A percentile compares a stretch with the other conserved stretches of the same genome.
Evolutionary conservation across 1,140 invertebrate genomes (phyloP).

Genomic region (Aphaenogaster rudis): DNA sequence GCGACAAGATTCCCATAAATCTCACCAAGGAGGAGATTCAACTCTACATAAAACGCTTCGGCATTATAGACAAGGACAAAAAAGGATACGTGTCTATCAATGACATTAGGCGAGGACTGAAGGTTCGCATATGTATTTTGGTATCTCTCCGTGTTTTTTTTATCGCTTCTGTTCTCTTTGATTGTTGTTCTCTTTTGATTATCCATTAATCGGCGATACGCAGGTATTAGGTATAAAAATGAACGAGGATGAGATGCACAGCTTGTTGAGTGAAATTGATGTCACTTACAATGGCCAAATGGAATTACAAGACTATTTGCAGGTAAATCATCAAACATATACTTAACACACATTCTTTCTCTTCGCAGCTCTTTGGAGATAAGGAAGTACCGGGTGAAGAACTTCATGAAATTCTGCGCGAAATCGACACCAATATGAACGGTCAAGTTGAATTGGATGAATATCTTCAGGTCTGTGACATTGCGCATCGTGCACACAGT

Average conservation of each 20-base stretch:
- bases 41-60: conserved; percentile 97
- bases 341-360: conserved; percentile 79
- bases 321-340: conserved; percentile 87
- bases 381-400: conserved; percentile 96
- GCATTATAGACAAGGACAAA: conserved; percentile 97
- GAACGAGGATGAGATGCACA: conserved; percentile 89
- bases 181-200: conserved; percentile 58
- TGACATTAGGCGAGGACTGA: conserved; percentile 97
- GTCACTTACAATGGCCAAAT: conserved; percentile 90
- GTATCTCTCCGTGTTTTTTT: conserved; percentile 59
- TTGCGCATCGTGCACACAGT: conserved; percentile 51
- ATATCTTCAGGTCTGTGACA: conserved; percentile 96
- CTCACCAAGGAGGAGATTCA: conserved; percentile 98
- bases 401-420: conserved; percentile 98
- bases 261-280: conserved; percentile 90
- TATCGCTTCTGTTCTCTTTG: conserved; percentile 32
- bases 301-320: conserved; percentile 91
- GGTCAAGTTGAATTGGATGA: conserved; percentile 99
- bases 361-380: conserved; percentile 94
- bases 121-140: conserved; percentile 89
- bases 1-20: conserved; percentile 96
- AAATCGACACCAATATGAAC: conserved; percentile 99
- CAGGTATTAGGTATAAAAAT: conserved; percentile 90
- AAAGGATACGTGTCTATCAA: conserved; percentile 99
- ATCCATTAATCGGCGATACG: conserved; percentile 74